phyloP scores from a whole-genome alignment of 2,888 invertebrate genomes.

The Acheta domesticus region DNA sequence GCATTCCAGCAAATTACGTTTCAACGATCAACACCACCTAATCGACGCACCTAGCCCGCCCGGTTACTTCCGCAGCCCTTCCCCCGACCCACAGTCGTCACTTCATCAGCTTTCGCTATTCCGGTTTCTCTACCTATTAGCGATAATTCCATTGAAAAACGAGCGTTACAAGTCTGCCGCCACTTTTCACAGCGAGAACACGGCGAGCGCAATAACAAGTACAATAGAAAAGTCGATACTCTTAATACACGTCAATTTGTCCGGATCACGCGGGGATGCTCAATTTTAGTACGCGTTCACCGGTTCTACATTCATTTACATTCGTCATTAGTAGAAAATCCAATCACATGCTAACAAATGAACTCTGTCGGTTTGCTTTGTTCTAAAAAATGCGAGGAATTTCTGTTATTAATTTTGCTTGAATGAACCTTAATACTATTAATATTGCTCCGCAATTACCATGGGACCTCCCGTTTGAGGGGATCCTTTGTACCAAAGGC shows the following conservation, averaged over 20 bases:
- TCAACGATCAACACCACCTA: too few relatives aligned
- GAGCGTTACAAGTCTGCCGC: too few relatives aligned
- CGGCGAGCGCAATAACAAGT: not conserved
- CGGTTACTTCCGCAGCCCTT: too few relatives aligned
- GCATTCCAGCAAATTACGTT: too few relatives aligned
- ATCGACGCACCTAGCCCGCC: too few relatives aligned
- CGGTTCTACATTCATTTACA: not conserved
- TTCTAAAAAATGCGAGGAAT: not conserved
- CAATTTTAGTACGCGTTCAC: not conserved
- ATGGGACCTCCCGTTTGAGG: too few relatives aligned
- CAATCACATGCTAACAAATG: slow-evolving; percentile 3
- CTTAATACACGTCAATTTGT: not conserved
- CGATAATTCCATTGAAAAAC: too few relatives aligned
- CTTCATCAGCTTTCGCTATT: too few relatives aligned
- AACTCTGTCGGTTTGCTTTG: not conserved
- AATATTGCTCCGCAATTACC: not conserved
- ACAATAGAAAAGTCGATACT: not conserved
- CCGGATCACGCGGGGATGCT: not conserved
- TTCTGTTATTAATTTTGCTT: not conserved
- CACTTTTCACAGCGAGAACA: too few relatives aligned
- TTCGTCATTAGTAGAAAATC: slow-evolving; percentile 1
- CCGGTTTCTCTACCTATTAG: too few relatives aligned
- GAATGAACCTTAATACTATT: not conserved
- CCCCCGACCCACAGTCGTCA: too few relatives aligned
- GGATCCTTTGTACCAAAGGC: too few relatives aligned